phyloP scores from a whole-genome alignment of 64 coral and sea anemone genomes.

The Actinia tenebrosa region DNA sequence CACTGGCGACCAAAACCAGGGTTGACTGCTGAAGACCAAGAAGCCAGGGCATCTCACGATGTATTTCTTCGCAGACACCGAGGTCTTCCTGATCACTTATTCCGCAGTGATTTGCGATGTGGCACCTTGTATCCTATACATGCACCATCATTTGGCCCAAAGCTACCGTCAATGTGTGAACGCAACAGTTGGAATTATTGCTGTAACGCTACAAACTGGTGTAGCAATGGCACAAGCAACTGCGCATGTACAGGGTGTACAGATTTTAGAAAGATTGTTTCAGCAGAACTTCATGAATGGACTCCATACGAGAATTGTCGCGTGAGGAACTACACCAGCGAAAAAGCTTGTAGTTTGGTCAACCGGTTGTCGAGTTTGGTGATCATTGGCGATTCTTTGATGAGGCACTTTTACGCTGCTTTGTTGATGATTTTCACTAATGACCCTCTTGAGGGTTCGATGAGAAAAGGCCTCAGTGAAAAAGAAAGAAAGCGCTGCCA shows the following conservation, averaged over 20 bases:
- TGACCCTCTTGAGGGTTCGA: constrained; percentile 20
- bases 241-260: constrained; percentile 44
- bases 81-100: constrained; percentile 14
- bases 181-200: not conserved
- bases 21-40: not conserved
- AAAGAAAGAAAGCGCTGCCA: constrained; percentile 10
- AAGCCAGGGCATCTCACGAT: not conserved
- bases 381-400: constrained; percentile 64
- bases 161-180: constrained; percentile 21
- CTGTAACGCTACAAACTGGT: constrained; percentile 27
- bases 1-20: not conserved
- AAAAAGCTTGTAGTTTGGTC: constrained; percentile 46
- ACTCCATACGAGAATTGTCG: constrained; percentile 24
- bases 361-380: constrained; percentile 35
- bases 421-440: constrained; percentile 66
- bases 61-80: constrained; percentile 42
- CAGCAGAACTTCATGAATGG: constrained; percentile 55
- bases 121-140: constrained; percentile 17
- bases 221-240: constrained; percentile 14
- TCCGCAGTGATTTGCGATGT: constrained; percentile 41
- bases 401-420: constrained; percentile 57
- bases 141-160: constrained; percentile 26
- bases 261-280: constrained; percentile 46
- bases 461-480: constrained; percentile 19
- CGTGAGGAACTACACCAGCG: constrained; percentile 42